phyloP scores from a whole-genome alignment of 2,113 vertebrate genomes.

The Neolamprologus brichardi region DNA sequence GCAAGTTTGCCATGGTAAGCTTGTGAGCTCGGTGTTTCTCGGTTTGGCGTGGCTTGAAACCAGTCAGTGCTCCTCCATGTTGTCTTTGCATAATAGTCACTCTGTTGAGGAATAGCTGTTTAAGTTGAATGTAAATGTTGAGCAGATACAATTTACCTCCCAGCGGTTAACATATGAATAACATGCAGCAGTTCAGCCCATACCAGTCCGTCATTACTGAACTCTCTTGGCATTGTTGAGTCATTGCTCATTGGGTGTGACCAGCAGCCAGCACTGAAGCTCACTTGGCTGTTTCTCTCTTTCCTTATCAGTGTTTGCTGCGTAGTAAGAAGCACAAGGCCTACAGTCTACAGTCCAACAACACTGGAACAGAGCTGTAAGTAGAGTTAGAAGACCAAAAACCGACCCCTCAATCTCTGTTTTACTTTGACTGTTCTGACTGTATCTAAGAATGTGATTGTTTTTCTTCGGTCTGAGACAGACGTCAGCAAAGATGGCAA shows the following conservation, averaged over 20 bases:
- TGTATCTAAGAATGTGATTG: background rate
- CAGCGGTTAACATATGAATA: background rate
- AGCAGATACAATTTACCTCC: background rate
- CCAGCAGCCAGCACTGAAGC: background rate
- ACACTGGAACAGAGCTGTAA: background rate
- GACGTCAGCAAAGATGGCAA: conserved; percentile 52
- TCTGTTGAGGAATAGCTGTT: background rate
- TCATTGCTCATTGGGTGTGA: conserved; percentile 56
- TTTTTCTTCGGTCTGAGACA: background rate
- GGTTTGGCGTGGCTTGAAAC: background rate
- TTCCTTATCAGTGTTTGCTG: conserved; percentile 42
- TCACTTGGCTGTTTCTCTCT: conserved; percentile 44
- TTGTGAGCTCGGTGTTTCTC: background rate
- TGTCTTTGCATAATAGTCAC: background rate
- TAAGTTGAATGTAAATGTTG: background rate
- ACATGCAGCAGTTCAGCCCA: background rate
- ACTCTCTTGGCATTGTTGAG: conserved; percentile 20
- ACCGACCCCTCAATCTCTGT: background rate
- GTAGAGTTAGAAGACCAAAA: background rate
- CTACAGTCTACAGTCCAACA: conserved; percentile 5
- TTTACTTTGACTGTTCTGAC: background rate
- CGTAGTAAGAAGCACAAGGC: background rate
- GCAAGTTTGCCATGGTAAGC: background rate
- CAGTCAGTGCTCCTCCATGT: background rate
- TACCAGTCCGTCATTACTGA: background rate